Conservation (phyloP, 2,113 vertebrate species). For the Planiliza haematocheilus region DNA sequence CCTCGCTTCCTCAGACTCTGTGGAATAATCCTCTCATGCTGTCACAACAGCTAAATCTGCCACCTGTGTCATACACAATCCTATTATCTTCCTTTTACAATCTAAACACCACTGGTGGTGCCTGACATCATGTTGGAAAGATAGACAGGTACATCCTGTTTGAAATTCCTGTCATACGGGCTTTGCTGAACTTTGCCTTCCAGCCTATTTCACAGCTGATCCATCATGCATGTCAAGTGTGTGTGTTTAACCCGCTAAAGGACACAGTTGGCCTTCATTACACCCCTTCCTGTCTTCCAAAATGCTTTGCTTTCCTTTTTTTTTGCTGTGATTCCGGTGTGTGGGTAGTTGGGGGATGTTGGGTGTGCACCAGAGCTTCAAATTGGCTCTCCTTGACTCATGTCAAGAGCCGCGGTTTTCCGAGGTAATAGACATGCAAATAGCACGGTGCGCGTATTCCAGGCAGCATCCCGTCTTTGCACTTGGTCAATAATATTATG, state of each 20-base stretch:
- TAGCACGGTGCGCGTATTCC: slow-evolving; percentile 47
- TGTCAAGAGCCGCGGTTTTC: slow-evolving; percentile 55
- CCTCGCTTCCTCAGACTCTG: slow-evolving; percentile 43
- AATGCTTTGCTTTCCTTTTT: slow-evolving; percentile 39
- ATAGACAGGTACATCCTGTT: slow-evolving; percentile 61
- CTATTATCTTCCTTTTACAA: slow-evolving; percentile 52
- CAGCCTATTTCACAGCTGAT: slow-evolving; percentile 71
- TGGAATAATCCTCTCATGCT: slow-evolving; percentile 55
- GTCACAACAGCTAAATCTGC: slow-evolving; percentile 61
- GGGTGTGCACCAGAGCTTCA: slow-evolving; percentile 74
- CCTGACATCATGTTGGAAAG: slow-evolving; percentile 42
- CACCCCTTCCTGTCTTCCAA: slow-evolving; percentile 56
- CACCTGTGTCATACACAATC: slow-evolving; percentile 60
- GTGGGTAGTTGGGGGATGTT: slow-evolving; percentile 42
- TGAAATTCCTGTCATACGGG: slow-evolving; percentile 61
- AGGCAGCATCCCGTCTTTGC: slow-evolving; percentile 43
- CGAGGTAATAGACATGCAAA: slow-evolving; percentile 78
- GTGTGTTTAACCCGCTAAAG: slow-evolving; percentile 70
- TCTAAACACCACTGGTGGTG: slow-evolving; percentile 41
- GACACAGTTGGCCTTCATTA: slow-evolving; percentile 68
- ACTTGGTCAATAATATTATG: slow-evolving; percentile 78
- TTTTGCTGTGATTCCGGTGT: slow-evolving; percentile 15
- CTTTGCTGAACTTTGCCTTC: slow-evolving; percentile 62
- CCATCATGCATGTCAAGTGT: slow-evolving; percentile 67
- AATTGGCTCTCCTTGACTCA: slow-evolving; percentile 74